A percentile compares a stretch with the other conserved stretches of the same genome.
Evolutionary conservation across 2,888 invertebrate species (phyloP).

Genomic region (Didymodactylos carnosus): DNA sequence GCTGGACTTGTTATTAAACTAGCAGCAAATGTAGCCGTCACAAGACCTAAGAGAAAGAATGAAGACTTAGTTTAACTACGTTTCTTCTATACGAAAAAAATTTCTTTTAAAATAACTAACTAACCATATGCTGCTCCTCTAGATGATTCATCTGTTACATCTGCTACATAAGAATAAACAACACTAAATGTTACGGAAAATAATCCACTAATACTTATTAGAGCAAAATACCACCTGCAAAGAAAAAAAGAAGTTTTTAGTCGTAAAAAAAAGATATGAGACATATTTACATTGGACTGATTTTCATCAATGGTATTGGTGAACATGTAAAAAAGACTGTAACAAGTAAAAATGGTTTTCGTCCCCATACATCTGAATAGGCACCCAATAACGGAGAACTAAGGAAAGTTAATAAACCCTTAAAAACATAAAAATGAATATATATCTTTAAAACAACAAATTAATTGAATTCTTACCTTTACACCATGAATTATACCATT

Average conservation of each 20-base stretch:
- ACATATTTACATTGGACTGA: constrained; percentile 60
- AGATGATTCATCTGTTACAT: constrained; percentile 88
- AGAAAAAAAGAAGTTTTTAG: constrained; percentile 32
- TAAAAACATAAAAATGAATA: not conserved
- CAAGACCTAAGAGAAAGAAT: constrained; percentile 27
- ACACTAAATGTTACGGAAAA: constrained; percentile 98
- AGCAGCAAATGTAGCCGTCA: constrained; percentile 95
- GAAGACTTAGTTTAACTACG: not conserved
- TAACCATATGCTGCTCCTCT: constrained; percentile 81
- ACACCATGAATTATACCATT: constrained; percentile 98
- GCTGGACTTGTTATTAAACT: constrained; percentile 96
- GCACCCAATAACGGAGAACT: constrained; percentile 92
- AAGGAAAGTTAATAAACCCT: constrained; percentile 83
- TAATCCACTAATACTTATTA: constrained; percentile 93
- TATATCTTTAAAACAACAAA: not conserved
- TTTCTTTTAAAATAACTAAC: constrained; percentile 39
- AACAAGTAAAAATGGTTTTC: constrained; percentile 85
- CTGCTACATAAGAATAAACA: constrained; percentile 96
- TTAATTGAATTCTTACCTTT: constrained; percentile 42
- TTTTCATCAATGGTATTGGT: constrained; percentile 92
- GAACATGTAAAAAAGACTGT: constrained; percentile 96
- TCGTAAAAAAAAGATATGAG: not conserved
- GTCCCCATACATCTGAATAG: constrained; percentile 88
- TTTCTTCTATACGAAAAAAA: not conserved
- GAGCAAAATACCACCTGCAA: constrained; percentile 72